Evolutionary conservation across 2,797 vertebrate genomes (phyloP), one percentile per base, ranked within the genome.

Genomic region (Parambassis ranga): DNA sequence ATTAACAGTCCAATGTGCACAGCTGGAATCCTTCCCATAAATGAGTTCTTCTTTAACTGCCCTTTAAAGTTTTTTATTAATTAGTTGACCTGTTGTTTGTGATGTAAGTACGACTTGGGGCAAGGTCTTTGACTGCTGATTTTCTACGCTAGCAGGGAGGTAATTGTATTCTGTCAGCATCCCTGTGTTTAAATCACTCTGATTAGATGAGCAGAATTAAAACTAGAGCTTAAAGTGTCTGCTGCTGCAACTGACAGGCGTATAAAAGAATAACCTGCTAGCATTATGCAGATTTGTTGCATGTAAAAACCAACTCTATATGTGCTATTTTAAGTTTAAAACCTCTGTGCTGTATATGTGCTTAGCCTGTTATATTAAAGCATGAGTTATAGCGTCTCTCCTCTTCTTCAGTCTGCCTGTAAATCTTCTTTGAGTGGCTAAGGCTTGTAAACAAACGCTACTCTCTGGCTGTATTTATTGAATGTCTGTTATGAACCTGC

Each of bases 131-230:
- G 9, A 16, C 31, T 36, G 58, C 51, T 64, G 67, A 52, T 43
- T 61, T 64, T 75, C 35, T 33, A 5, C 48, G 52, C 30, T 49
- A 15, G 64, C 46, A 59, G 79, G 73, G 51, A 67, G 67, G 75
- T 84, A 75, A 76, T 84, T 82, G 70, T 75, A 66, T 78, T 82
- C 81, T 35, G 44, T 55, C 60, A 22, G 69, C 61, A 22, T 73
- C 64, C 39, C 57, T n/a, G 32, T 22, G 27, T 64, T 79, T 57
- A 75, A 83, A 75, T 68, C 69, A 39, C 32, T 59, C 52, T 68
- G 70, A 77, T 78, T 69, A 66, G 64, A 60, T 27, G 60, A 62
- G 27, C 19, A 15, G 71, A 70, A 69, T 47, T 22, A 64, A 72
- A 70, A 72, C 28, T 31, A 32, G 55, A 33, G 28, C 55, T 70